These are phyloP conservation scores for Corvus moneduloides DNA, from an alignment of 2,113 vertebrate species.

Conservation along the genomic window DNA sequence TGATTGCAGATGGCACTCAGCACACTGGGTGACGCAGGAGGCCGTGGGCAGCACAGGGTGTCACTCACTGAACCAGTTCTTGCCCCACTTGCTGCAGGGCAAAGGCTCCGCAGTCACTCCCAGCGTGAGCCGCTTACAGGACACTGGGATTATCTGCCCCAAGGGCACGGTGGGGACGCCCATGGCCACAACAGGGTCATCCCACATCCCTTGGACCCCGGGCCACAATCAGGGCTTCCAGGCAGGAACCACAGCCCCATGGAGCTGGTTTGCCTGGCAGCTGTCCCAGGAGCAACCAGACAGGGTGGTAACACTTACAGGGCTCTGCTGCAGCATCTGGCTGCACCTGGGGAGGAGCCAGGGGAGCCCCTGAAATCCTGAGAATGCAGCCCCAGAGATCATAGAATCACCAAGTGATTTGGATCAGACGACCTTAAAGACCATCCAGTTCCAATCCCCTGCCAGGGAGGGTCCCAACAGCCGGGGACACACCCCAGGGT, in stretches of 20 bases:
- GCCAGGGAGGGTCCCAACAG: neutral
- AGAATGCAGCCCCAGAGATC: neutral
- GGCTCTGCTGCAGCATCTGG: neutral
- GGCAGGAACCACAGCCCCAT: neutral
- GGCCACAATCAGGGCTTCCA: neutral
- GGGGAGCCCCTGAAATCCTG: neutral
- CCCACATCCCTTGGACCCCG: fast-evolving
- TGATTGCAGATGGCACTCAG: fast-evolving
- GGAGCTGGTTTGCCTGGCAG: neutral
- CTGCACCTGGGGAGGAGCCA: neutral
- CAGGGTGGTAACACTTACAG: neutral
- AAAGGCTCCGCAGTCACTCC: fast-evolving
- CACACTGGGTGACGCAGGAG: fast-evolving
- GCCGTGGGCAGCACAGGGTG: neutral
- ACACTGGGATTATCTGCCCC: neutral
- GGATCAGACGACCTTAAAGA: neutral
- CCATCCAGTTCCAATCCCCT: neutral
- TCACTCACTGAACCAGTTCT: neutral
- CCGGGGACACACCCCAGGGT: neutral
- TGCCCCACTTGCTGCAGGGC: neutral
- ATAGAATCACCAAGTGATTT: neutral
- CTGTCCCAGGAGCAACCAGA: neutral
- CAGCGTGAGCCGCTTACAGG: neutral
- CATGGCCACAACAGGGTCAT: fast-evolving
- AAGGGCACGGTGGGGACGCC: neutral